phyloP scores from a whole-genome alignment of 2,113 vertebrate species.

The human (Homo sapiens) region GRCh38 chr13:109945001-109945500 shows the following conservation, averaged over 20 bases:
- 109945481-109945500: too few species aligned
- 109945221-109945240: not conserved
- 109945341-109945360: too few species aligned
- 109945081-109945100: not conserved
- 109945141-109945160: not conserved
- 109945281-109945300: not conserved
- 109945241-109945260: rapidly evolving
- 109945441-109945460: too few species aligned
- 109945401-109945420: too few species aligned
- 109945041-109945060: not conserved
- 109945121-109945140: not conserved
- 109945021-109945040: not conserved
- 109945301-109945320: too few species aligned
- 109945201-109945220: not conserved
- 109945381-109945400: too few species aligned
- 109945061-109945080: not conserved
- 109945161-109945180: not conserved
- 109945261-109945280: too few species aligned
- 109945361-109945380: too few species aligned
- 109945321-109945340: too few species aligned
- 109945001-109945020: not conserved
- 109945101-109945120: not conserved
- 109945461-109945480: too few species aligned
- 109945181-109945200: not conserved
- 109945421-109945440: too few species aligned